phyloP scores from a whole-genome alignment of 2,797 vertebrate species.

The Atherinosoma microstoma region DNA sequence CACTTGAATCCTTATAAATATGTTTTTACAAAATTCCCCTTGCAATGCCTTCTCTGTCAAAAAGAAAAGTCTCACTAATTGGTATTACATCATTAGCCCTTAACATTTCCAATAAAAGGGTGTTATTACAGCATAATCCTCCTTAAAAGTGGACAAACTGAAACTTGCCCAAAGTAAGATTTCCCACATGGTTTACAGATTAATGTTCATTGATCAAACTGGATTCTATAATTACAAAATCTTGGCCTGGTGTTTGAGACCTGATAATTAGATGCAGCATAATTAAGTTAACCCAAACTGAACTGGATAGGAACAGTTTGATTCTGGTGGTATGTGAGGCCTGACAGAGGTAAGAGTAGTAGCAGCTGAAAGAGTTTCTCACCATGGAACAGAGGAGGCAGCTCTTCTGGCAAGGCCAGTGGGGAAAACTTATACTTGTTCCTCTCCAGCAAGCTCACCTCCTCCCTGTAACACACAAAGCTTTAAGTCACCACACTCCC shows the following conservation, averaged over 20 bases:
- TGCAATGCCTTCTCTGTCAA: slow-evolving; percentile 1
- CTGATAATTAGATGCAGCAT: slow-evolving; percentile 34
- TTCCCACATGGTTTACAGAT: slow-evolving; percentile 56
- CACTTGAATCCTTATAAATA: neutral
- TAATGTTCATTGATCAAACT: slow-evolving; percentile 47
- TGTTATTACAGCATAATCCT: slow-evolving; percentile 45
- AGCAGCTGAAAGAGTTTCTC: slow-evolving; percentile 47
- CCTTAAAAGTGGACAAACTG: slow-evolving; percentile 38
- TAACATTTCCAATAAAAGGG: slow-evolving; percentile 47
- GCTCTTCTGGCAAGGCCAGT: slow-evolving; percentile 85
- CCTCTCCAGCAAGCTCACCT: slow-evolving; percentile 91
- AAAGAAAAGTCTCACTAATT: slow-evolving; percentile 24
- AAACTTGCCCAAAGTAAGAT: slow-evolving; percentile 48
- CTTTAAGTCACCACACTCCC: slow-evolving; percentile 35
- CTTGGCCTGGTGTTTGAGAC: slow-evolving; percentile 24
- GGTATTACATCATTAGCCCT: slow-evolving; percentile 48
- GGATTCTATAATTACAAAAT: slow-evolving; percentile 47
- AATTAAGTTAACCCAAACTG: slow-evolving; percentile 19
- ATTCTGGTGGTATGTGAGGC: slow-evolving; percentile 43
- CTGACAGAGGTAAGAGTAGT: slow-evolving; percentile 45
- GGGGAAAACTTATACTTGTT: slow-evolving; percentile 95
- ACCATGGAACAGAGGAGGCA: slow-evolving; percentile 90
- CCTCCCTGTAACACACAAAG: slow-evolving; percentile 85
- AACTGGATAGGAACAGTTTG: slow-evolving; percentile 22
- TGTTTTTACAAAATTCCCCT: neutral